Base-by-base conservation (phyloP, 2,888 invertebrate genomes). In the Molorchus minor region DNA sequence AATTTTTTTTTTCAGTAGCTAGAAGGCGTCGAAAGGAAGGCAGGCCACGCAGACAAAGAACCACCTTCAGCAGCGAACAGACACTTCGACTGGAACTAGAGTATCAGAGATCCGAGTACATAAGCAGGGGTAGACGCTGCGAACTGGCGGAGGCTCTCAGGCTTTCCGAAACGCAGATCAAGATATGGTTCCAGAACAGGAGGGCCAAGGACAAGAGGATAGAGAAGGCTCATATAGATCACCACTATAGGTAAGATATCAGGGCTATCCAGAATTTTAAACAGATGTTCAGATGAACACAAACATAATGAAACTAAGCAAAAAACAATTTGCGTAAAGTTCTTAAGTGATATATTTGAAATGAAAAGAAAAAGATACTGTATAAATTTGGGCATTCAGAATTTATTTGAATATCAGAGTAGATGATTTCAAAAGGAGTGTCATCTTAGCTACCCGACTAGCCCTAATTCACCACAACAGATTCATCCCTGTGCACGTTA, bases 131-230 rank as follows among this genome's bases (percentile, higher is more conserved):
- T 25, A 83, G 94, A 72, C 82, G 93, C 64, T 92, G 90, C 75
- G 92, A 93, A 77, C 80, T 93, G 62, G 93, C 93, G 0, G 88
- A 89, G 75, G 81, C 86, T 2, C 79, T 93, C 38, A 80, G 82
- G 44, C 81, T 89, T 16, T 89, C 90, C 0, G 93, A 93, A 78
- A 93, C 92, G 0, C 86, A 93, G 81, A 92, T 93, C 69, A 93
- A 93, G 80, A 93, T 93, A 59, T 93, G 92, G 92, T 97, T 96
- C 80, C 97, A 97, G 82, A 97, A 97, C 81, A 85, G 97, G 64
- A 85, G 97, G 69, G 97, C 97, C 17, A 97, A 97, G 81, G 96
- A 97, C 79, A 97, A 97, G 82, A 84, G 97, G 64, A 94, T 97
- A 67, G 96, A 97, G 78, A 97, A 97, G 76, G 96, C 96, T 0